These are phyloP conservation scores for Trichogramma dendrolimi DNA, from an alignment of 2,888 invertebrate genomes.

Conservation along the genomic window DNA sequence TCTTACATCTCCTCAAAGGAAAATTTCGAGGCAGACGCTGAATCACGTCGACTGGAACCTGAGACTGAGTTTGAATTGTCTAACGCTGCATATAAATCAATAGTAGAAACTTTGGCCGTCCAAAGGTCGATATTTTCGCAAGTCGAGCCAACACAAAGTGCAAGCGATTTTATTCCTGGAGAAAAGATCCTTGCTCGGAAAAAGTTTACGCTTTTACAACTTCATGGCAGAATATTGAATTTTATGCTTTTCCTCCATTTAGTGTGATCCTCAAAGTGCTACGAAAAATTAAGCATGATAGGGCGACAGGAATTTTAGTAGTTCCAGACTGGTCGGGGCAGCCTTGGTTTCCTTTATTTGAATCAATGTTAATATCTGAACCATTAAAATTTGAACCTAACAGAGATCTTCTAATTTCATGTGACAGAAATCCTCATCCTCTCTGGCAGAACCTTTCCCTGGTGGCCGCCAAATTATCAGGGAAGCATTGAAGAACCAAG, in stretches of 20 bases:
- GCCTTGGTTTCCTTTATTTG: conserved; percentile 24
- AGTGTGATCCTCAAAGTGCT: conserved; percentile 17
- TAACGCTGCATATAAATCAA: not conserved
- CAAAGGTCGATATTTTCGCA: not conserved
- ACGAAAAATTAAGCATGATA: conserved; percentile 16
- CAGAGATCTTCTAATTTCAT: conserved; percentile 27
- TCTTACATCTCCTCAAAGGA: conserved; percentile 12
- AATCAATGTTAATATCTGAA: not conserved
- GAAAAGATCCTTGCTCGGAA: not conserved
- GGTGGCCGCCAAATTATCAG: conserved; percentile 33
- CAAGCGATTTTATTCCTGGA: not conserved
- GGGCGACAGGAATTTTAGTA: conserved; percentile 14
- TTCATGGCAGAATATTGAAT: conserved; percentile 5
- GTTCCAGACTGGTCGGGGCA: conserved; percentile 21
- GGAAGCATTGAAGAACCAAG: conserved; percentile 22
- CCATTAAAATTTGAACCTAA: conserved; percentile 5
- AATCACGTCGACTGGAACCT: not conserved
- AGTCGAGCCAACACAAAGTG: not conserved
- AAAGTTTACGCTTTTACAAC: conserved; percentile 10
- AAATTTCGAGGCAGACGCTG: conserved; percentile 2
- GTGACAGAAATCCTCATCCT: conserved; percentile 31
- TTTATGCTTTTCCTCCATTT: conserved; percentile 24
- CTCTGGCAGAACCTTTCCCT: conserved; percentile 31
- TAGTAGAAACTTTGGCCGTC: not conserved
- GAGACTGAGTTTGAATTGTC: conserved; percentile 3